These are phyloP conservation scores for Cyphomyrmex costatus DNA, from an alignment of 1,140 invertebrate genomes.

Conservation along the genomic window DNA sequence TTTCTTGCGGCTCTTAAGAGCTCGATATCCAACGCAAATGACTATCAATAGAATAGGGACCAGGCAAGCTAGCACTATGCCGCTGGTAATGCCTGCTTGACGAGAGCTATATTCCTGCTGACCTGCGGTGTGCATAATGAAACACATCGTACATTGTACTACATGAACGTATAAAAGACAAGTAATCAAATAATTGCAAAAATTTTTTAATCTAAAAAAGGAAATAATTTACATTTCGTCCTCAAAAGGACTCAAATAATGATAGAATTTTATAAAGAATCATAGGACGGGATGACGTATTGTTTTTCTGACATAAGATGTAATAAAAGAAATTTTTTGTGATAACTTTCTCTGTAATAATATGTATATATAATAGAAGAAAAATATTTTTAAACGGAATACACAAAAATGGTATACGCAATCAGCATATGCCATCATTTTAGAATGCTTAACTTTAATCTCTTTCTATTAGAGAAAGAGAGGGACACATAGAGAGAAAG, in stretches of 20 bases:
- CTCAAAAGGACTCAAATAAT: too few species aligned
- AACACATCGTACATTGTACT: neutral
- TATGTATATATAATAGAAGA: neutral
- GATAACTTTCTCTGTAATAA: neutral
- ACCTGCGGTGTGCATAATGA: conserved; percentile 86
- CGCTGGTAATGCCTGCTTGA: conserved; percentile 92
- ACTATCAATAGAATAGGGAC: conserved; percentile 91
- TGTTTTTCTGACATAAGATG: neutral
- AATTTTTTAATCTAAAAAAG: neutral
- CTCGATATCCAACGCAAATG: conserved; percentile 90
- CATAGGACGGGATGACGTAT: neutral
- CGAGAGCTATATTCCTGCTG: conserved; percentile 92
- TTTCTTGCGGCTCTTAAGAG: conserved; percentile 87
- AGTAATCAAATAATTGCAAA: neutral
- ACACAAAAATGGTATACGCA: neutral
- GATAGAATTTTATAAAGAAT: neutral
- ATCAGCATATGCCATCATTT: neutral
- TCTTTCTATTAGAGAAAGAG: neutral
- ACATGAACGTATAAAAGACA: neutral
- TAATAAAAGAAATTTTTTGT: neutral
- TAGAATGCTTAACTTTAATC: neutral
- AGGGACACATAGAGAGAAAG: too few species aligned
- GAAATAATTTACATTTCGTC: neutral
- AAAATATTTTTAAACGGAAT: neutral
- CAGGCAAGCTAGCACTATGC: conserved; percentile 91